Percentiles rank a stretch among this genome's conserved stretches.
Conservation (phyloP, 1,140 invertebrate genomes). For the Brachionus koreanus region DNA sequence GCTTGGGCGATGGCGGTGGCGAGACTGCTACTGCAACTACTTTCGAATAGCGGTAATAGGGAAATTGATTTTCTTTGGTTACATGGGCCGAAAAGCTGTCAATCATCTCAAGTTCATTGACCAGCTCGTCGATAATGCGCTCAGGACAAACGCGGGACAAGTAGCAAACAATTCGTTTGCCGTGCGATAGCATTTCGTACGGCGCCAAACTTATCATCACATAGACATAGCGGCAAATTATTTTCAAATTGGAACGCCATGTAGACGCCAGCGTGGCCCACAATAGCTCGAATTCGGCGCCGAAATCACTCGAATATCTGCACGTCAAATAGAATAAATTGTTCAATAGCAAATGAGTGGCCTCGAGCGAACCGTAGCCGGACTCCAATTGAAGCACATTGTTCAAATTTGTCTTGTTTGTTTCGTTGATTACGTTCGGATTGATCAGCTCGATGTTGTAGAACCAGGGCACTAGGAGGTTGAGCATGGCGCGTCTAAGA, state of each 20-base stretch:
- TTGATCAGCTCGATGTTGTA: conserved; percentile 98
- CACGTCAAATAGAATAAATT: conserved; percentile 99
- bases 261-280: conserved; percentile 85
- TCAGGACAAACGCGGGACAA: conserved; percentile 82
- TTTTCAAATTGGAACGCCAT: conserved; percentile 95
- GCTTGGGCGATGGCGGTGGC: conserved; percentile 25
- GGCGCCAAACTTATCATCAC: conserved; percentile 93
- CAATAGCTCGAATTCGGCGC: conserved; percentile 83
- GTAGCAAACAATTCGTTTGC: conserved; percentile 88
- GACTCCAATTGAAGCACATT: neutral
- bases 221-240: conserved; percentile 93
- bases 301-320: conserved; percentile 78
- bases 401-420: neutral
- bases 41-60: neutral
- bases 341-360: conserved; percentile 79
- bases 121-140: conserved; percentile 87
- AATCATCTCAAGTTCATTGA: conserved; percentile 72
- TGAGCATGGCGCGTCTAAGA: conserved; percentile 78
- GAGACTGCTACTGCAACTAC: neutral
- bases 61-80: neutral
- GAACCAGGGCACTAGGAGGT: conserved; percentile 91
- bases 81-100: conserved; percentile 14
- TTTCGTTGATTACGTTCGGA: conserved; percentile 79
- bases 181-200: conserved; percentile 81
- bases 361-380: conserved; percentile 30